phyloP scores from a whole-genome alignment of 2,113 vertebrate genomes.

The Mirounga angustirostris region DNA sequence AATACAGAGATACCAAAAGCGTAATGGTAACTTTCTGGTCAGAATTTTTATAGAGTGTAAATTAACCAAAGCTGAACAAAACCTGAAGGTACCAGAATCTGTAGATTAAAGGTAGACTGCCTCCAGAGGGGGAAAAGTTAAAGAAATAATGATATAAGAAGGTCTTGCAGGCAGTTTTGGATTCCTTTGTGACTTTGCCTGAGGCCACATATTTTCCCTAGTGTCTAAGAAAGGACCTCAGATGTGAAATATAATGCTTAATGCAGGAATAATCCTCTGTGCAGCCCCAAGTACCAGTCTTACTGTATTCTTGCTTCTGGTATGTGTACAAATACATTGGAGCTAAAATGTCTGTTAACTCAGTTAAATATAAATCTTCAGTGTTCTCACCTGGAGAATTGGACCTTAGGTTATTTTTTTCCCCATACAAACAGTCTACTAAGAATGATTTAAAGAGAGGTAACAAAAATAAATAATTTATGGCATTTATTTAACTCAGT shows the following conservation, averaged over 20 bases:
- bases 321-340: not conserved
- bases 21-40: conserved; percentile 35
- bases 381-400: conserved; percentile 42
- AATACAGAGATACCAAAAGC: not conserved
- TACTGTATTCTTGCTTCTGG: conserved; percentile 54
- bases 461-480: conserved; percentile 18
- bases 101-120: not conserved
- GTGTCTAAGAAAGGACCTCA: conserved; percentile 34
- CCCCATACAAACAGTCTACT: not conserved
- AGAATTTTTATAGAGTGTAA: conserved; percentile 45
- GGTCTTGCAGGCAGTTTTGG: not conserved
- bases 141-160: conserved; percentile 23
- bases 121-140: not conserved
- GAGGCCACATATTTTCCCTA: conserved; percentile 22
- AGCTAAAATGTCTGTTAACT: conserved; percentile 35
- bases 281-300: conserved; percentile 12
- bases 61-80: conserved; percentile 38
- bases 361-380: conserved; percentile 8
- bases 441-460: conserved; percentile 56
- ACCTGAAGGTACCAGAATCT: not conserved
- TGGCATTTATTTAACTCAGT: conserved; percentile 33
- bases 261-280: not conserved
- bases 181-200: conserved; percentile 48
- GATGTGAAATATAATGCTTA: conserved; percentile 11
- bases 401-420: conserved; percentile 20